Evolutionary conservation across 2,888 invertebrate species (phyloP).

Genomic region (Escarpia spicata): DNA sequence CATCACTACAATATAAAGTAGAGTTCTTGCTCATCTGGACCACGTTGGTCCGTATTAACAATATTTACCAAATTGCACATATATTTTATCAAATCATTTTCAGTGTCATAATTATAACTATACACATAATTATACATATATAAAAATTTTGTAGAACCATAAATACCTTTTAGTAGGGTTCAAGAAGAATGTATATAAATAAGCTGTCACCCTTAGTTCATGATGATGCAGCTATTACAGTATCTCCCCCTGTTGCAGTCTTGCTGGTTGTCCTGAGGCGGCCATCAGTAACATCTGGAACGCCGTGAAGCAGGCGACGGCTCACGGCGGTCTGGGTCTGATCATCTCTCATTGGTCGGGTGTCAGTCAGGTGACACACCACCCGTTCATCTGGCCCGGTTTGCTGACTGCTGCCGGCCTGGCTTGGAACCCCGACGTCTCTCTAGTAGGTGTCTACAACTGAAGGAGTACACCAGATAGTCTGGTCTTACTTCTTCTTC

Average conservation of each 20-base stretch:
- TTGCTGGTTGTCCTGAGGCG: conserved; percentile 73
- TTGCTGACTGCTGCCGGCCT: conserved; percentile 71
- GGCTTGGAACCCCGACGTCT: conserved; percentile 71
- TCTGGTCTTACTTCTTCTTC: no score
- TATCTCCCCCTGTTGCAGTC: conserved; percentile 53
- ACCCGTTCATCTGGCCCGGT: conserved; percentile 72
- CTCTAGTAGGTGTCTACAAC: conserved; percentile 62
- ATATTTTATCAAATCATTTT: no score
- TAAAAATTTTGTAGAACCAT: no score
- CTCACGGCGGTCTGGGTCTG: conserved; percentile 69
- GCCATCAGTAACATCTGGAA: conserved; percentile 71
- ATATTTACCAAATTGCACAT: no score
- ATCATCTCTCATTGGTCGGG: conserved; percentile 73
- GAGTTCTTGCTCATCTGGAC: no score
- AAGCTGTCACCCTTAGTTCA: background rate
- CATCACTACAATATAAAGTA: no score
- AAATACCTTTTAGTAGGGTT: no score
- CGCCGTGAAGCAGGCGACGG: conserved; percentile 69
- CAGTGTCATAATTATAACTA: no score
- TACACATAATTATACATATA: no score
- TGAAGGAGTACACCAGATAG: background rate
- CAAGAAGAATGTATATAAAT: no score
- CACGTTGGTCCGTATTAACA: no score
- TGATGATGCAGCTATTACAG: background rate
- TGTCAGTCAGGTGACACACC: conserved; percentile 71